phyloP scores from a whole-genome alignment of 2,113 vertebrate genomes.

The Lophius piscatorius region DNA sequence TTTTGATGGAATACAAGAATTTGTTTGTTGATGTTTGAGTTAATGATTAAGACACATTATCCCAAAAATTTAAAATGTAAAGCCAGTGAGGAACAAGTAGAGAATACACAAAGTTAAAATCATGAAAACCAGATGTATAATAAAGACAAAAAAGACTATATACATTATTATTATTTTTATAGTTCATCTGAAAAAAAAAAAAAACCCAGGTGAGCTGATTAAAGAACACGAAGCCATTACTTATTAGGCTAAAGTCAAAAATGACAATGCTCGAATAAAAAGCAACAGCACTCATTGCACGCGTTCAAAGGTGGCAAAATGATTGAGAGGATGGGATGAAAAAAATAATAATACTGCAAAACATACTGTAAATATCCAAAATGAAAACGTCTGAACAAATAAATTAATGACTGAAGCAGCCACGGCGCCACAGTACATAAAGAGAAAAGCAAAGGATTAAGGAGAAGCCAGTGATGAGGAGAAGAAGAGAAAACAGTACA shows the following conservation, averaged over 20 bases:
- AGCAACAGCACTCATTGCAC: slow-evolving; percentile 3
- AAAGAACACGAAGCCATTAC: neutral
- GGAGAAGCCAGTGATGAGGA: slow-evolving; percentile 23
- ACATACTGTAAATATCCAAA: neutral
- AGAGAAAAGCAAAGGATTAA: slow-evolving; percentile 30
- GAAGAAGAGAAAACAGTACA: slow-evolving; percentile 85
- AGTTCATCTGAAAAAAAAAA: neutral
- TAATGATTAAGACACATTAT: neutral
- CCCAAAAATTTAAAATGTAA: neutral
- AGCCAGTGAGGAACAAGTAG: neutral
- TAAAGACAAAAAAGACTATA: neutral
- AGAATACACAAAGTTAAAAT: neutral
- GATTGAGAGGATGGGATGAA: slow-evolving; percentile 16
- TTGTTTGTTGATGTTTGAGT: neutral
- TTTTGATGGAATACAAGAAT: neutral
- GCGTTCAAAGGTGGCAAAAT: slow-evolving; percentile 19
- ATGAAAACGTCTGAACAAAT: neutral
- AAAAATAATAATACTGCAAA: too few species aligned
- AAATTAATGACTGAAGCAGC: neutral
- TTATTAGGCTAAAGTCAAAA: slow-evolving; percentile 1
- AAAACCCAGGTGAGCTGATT: neutral
- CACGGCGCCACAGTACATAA: slow-evolving; percentile 12
- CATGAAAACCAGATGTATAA: neutral
- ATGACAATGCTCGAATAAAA: slow-evolving; percentile 1
- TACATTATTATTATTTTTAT: neutral